phyloP scores from a whole-genome alignment of 2,888 invertebrate species.

The Prosopocoilus inquinatus region DNA sequence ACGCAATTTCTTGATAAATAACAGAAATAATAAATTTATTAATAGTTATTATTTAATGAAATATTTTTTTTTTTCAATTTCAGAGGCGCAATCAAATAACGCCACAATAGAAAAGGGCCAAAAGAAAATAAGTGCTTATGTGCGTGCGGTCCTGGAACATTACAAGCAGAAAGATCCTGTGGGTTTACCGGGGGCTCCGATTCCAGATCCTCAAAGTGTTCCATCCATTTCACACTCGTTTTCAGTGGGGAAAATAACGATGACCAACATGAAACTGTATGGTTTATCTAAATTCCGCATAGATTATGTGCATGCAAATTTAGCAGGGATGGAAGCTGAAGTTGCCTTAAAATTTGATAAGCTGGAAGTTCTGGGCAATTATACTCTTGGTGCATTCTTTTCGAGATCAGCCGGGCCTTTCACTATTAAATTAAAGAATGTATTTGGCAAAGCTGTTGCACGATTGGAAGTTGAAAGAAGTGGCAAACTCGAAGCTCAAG shows the following conservation, averaged over 20 bases:
- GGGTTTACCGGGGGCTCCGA: slow-evolving; percentile 74
- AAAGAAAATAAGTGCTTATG: slow-evolving; percentile 69
- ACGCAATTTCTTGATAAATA: too few relatives aligned
- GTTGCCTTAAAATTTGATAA: slow-evolving; percentile 69
- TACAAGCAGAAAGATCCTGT: slow-evolving; percentile 78
- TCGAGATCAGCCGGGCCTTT: slow-evolving; percentile 72
- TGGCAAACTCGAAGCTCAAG: slow-evolving; percentile 74
- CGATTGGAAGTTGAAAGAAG: slow-evolving; percentile 69
- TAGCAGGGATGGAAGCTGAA: slow-evolving; percentile 74
- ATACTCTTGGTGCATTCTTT: slow-evolving; percentile 70
- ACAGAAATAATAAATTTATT: too few relatives aligned
- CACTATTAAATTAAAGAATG: slow-evolving; percentile 70
- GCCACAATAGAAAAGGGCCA: slow-evolving; percentile 50
- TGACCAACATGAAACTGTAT: slow-evolving; percentile 68
- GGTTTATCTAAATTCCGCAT: slow-evolving; percentile 80
- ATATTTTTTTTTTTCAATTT: too few relatives aligned
- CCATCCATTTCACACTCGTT: slow-evolving; percentile 68
- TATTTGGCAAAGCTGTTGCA: slow-evolving; percentile 67
- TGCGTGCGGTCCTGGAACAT: slow-evolving; percentile 70
- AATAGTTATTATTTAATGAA: too few relatives aligned
- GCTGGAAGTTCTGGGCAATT: slow-evolving; percentile 71
- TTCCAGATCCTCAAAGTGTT: slow-evolving; percentile 78
- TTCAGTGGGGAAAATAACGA: slow-evolving; percentile 66
- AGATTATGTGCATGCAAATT: slow-evolving; percentile 66
- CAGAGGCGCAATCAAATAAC: not conserved